These are phyloP conservation scores for Bos javanicus DNA, from an alignment of 2,113 vertebrate genomes.

Conservation along the genomic window DNA sequence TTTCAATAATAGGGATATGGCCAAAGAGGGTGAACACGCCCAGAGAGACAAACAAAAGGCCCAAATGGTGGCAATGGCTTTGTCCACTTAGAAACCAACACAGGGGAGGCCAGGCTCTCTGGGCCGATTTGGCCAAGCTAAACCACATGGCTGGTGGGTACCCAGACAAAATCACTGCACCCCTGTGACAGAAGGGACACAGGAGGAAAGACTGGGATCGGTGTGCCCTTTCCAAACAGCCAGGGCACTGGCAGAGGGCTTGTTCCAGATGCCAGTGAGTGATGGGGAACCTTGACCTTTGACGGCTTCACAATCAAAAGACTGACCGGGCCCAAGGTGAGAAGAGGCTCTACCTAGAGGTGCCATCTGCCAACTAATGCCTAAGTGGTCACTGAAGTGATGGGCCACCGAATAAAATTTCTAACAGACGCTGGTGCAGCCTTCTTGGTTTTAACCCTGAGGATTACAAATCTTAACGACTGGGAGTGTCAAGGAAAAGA, in stretches of 20 bases:
- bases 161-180: background rate
- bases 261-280: background rate
- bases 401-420: fast-evolving
- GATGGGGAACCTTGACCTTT: background rate
- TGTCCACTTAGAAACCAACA: background rate
- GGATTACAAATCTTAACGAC: background rate
- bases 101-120: background rate
- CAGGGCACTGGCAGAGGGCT: background rate
- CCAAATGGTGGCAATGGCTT: background rate
- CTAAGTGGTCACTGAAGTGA: background rate
- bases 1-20: background rate
- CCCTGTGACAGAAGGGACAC: background rate
- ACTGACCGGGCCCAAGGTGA: background rate
- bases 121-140: background rate
- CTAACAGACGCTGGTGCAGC: background rate
- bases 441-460: background rate
- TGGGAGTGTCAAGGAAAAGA: background rate
- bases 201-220: fast-evolving
- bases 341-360: background rate
- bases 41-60: background rate
- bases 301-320: background rate
- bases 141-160: background rate
- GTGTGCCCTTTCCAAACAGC: background rate
- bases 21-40: background rate
- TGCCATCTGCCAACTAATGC: background rate